Evolutionary conservation across 2,888 invertebrate genomes (phyloP).

Genomic region (Drosophila siamana): DNA sequence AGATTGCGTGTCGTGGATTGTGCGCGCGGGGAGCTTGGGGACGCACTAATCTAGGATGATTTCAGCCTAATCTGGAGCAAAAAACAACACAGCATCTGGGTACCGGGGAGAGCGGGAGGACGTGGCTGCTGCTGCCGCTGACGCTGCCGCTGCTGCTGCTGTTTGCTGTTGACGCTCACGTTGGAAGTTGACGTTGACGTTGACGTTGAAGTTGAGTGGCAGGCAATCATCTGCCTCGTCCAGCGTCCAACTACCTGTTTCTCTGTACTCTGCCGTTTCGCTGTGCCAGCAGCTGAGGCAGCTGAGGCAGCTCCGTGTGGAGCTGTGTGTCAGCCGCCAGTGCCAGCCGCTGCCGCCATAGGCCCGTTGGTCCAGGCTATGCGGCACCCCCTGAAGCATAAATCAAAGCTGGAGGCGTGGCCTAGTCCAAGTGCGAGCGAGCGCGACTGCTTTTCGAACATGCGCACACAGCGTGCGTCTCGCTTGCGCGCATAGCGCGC

Average conservation of each 20-base stretch:
- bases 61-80: slow-evolving; percentile 81
- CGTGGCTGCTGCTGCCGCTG: not conserved
- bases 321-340: slow-evolving; percentile 16
- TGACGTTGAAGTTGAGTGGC: slow-evolving; percentile 63
- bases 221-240: slow-evolving; percentile 69
- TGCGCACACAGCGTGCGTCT: slow-evolving; percentile 48
- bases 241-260: slow-evolving; percentile 81
- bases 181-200: slow-evolving; percentile 40
- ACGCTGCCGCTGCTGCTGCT: not conserved
- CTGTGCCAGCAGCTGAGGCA: too few species aligned
- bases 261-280: too few species aligned
- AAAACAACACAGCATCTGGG: slow-evolving; percentile 48
- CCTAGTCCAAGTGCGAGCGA: slow-evolving; percentile 43
- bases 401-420: slow-evolving; percentile 81
- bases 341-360: slow-evolving; percentile 52
- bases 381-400: slow-evolving; percentile 74
- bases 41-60: slow-evolving; percentile 81
- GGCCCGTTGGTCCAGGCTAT: slow-evolving; percentile 71
- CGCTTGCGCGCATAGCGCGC: slow-evolving; percentile 47
- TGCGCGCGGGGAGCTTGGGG: slow-evolving; percentile 45
- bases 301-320: slow-evolving; percentile 45
- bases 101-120: not conserved
- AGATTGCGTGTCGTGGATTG: slow-evolving; percentile 12
- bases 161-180: slow-evolving; percentile 1
- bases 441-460: slow-evolving; percentile 55